Evolutionary conservation across 92 coral and sea anemone genomes (phyloP).

Genomic region (Zoanthus sociatus): DNA sequence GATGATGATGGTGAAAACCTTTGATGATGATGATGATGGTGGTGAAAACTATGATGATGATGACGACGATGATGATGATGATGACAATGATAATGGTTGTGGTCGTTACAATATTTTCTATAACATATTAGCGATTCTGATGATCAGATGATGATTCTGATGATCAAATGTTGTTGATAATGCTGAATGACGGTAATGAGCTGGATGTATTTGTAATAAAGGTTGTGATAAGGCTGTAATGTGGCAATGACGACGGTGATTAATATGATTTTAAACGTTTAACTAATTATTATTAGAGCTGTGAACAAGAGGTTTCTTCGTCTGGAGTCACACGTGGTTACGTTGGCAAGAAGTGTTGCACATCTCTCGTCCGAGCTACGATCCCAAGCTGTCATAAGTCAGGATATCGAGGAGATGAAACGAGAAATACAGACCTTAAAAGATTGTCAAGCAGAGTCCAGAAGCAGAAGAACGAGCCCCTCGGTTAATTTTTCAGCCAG

Average conservation of each 20-base stretch:
- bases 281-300: conserved; percentile 57
- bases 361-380: conserved; percentile 94
- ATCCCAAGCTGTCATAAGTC: conserved; percentile 89
- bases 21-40: not conserved
- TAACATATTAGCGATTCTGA: too few relatives aligned
- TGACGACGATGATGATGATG: not conserved
- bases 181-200: too few relatives aligned
- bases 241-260: not conserved
- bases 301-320: conserved; percentile 92
- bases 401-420: conserved; percentile 85
- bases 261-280: too few relatives aligned
- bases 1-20: not conserved
- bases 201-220: too few relatives aligned
- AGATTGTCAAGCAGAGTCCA: conserved; percentile 53
- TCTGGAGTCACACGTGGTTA: conserved; percentile 94
- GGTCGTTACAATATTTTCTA: too few relatives aligned
- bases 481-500: conserved; percentile 50
- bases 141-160: too few relatives aligned
- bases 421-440: conserved; percentile 75
- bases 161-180: too few relatives aligned
- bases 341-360: conserved; percentile 94
- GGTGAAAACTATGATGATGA: not conserved
- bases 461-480: conserved; percentile 44
- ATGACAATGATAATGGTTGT: not conserved
- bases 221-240: not conserved